phyloP scores from a whole-genome alignment of 2,113 vertebrate genomes.

The Lophura nycthemera region DNA sequence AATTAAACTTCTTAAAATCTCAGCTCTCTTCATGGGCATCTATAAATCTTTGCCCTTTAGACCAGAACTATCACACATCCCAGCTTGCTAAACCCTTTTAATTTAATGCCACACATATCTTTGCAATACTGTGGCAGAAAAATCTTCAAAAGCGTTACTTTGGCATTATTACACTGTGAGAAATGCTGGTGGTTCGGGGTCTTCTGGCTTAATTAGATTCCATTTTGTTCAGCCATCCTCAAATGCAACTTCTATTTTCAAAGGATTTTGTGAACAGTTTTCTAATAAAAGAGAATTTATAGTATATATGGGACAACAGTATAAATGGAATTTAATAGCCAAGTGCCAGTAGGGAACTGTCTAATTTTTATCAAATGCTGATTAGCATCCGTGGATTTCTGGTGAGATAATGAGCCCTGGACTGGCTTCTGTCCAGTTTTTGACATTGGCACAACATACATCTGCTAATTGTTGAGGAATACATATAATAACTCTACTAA shows the following conservation, averaged over 20 bases:
- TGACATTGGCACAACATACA: slow-evolving; percentile 35
- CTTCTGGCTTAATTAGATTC: slow-evolving; percentile 60
- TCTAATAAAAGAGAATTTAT: slow-evolving; percentile 66
- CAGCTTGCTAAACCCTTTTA: neutral
- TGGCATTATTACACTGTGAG: slow-evolving; percentile 7
- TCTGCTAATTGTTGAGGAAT: slow-evolving; percentile 53
- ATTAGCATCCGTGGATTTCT: slow-evolving; percentile 59
- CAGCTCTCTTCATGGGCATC: neutral
- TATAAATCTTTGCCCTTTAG: slow-evolving; percentile 17
- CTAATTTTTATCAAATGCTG: slow-evolving; percentile 65
- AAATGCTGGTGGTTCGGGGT: slow-evolving; percentile 41
- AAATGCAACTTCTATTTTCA: slow-evolving; percentile 58
- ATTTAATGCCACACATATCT: slow-evolving; percentile 17
- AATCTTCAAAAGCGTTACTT: slow-evolving; percentile 19
- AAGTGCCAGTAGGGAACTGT: slow-evolving; percentile 44
- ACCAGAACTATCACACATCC: neutral
- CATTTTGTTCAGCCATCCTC: slow-evolving; percentile 52
- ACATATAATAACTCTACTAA: slow-evolving; percentile 23
- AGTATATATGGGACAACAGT: slow-evolving; percentile 58
- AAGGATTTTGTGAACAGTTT: slow-evolving; percentile 39
- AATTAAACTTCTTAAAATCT: neutral
- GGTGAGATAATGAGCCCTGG: slow-evolving; percentile 62
- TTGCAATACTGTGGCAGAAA: slow-evolving; percentile 29
- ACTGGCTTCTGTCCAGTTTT: slow-evolving; percentile 52
- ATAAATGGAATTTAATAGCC: slow-evolving; percentile 70